Percentiles rank a stretch among this genome's conserved stretches.
Evolutionary conservation across 2,113 vertebrate genomes (phyloP).

Genomic region (Oncorhynchus clarkii): DNA sequence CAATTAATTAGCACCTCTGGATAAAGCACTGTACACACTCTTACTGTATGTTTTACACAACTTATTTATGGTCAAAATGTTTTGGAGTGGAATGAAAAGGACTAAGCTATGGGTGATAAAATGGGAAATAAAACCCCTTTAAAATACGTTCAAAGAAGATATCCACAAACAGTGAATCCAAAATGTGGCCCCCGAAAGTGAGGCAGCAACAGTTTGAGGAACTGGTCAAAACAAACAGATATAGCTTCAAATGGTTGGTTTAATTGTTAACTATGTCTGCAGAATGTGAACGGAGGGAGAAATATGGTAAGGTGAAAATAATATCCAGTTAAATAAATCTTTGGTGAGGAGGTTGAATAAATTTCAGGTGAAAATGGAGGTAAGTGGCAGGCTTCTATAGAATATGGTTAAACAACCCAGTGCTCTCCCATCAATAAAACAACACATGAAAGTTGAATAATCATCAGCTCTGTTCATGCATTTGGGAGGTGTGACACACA

Average conservation of each 20-base stretch:
- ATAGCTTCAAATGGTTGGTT: constrained; percentile 29
- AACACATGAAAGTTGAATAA: constrained; percentile 44
- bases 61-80: constrained; percentile 23
- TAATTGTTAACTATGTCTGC: constrained; percentile 28
- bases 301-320: background rate
- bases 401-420: constrained; percentile 23
- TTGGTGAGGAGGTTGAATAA: constrained; percentile 29
- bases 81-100: background rate
- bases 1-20: constrained; percentile 59
- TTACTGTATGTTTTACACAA: constrained; percentile 35
- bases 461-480: constrained; percentile 50
- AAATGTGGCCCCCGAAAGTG: constrained; percentile 44
- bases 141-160: background rate
- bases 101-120: background rate
- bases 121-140: background rate
- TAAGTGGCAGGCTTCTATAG: constrained; percentile 44
- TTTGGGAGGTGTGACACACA: constrained; percentile 36
- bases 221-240: background rate
- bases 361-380: constrained; percentile 7
- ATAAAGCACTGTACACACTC: constrained; percentile 51
- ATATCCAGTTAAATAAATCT: constrained; percentile 8
- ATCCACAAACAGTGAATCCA: background rate
- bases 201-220: background rate
- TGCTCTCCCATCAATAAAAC: constrained; percentile 40
- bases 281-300: constrained; percentile 3